Percentiles rank a stretch among this genome's conserved stretches.
phyloP scores from a whole-genome alignment of 1,140 invertebrate genomes.

The Drosophila oshimai region DNA sequence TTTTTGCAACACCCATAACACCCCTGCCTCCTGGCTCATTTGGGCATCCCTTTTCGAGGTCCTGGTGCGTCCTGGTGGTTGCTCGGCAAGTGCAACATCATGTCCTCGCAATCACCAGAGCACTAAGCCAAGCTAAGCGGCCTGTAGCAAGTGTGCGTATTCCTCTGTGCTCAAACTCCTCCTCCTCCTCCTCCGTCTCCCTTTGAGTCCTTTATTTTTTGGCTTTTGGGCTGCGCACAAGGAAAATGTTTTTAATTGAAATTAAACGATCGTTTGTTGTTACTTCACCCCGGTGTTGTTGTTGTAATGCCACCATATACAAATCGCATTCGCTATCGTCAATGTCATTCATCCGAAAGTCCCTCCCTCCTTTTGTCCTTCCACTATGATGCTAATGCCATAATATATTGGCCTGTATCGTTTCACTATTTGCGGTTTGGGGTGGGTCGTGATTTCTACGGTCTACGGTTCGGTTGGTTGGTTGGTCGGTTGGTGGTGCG shows the following conservation, averaged over 20 bases:
- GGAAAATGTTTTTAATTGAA: conserved; percentile 81
- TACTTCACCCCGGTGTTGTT: conserved; percentile 51
- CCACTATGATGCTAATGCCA: conserved; percentile 61
- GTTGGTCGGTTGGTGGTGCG: neutral
- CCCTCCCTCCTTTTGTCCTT: neutral
- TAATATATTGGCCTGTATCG: conserved; percentile 79
- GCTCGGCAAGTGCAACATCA: conserved; percentile 82
- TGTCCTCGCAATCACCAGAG: conserved; percentile 69
- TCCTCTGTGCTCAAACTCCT: conserved; percentile 51
- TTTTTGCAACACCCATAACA: too few species aligned
- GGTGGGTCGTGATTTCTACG: conserved; percentile 80
- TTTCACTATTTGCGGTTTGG: conserved; percentile 80
- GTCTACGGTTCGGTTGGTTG: neutral
- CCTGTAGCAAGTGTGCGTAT: conserved; percentile 78
- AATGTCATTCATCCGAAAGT: conserved; percentile 36
- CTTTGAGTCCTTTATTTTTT: conserved; percentile 67
- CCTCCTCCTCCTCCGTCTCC: neutral
- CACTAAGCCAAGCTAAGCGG: conserved; percentile 76
- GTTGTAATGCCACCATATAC: conserved; percentile 77
- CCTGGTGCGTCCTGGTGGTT: conserved; percentile 59
- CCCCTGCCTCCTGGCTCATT: conserved; percentile 15
- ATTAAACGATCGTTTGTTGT: conserved; percentile 82
- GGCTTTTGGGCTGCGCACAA: conserved; percentile 62
- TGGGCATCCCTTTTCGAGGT: conserved; percentile 51
- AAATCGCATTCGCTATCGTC: conserved; percentile 71